Evolutionary conservation across 64 coral and sea anemone species (phyloP).

Genomic region (Cladopsammia gracilis): DNA sequence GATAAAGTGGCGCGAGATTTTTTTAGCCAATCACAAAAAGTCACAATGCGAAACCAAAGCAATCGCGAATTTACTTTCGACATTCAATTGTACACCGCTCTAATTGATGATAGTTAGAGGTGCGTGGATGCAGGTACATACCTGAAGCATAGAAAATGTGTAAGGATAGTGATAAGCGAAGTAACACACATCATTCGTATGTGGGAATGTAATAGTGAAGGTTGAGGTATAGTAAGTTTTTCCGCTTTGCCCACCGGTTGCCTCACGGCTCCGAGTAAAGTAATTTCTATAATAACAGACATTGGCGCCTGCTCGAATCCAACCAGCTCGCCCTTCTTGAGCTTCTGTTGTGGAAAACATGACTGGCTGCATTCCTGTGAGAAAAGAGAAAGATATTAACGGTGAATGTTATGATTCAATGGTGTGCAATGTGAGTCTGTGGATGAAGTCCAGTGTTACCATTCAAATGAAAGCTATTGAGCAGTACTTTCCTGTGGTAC

Average conservation of each 20-base stretch:
- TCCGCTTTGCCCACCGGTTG: conserved; percentile 59
- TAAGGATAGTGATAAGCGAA: conserved; percentile 99
- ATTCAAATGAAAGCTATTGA: too few species aligned
- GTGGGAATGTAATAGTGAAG: conserved; percentile 91
- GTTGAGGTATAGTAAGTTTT: conserved; percentile 98
- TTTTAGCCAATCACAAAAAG: too few species aligned
- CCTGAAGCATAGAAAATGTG: conserved; percentile 97
- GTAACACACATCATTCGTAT: conserved; percentile 89
- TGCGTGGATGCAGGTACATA: conserved; percentile 1
- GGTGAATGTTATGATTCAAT: too few species aligned
- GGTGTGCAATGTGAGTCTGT: too few species aligned
- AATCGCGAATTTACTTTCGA: too few species aligned
- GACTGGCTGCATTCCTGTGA: conserved; percentile 94
- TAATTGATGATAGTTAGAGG: neutral
- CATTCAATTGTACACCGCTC: too few species aligned
- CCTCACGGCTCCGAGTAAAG: conserved; percentile 71
- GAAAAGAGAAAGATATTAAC: neutral
- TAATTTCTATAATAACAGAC: conserved; percentile 99
- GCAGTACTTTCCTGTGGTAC: too few species aligned
- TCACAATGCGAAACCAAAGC: too few species aligned
- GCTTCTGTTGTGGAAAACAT: conserved; percentile 89
- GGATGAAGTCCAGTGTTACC: too few species aligned
- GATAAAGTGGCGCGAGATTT: too few species aligned
- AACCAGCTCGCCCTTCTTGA: conserved; percentile 79
- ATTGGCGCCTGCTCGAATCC: conserved; percentile 85